Evolutionary conservation across 2,888 invertebrate genomes (phyloP), one percentile per base, ranked within the genome.

Genomic region (Synanthedon tipuliformis): DNA sequence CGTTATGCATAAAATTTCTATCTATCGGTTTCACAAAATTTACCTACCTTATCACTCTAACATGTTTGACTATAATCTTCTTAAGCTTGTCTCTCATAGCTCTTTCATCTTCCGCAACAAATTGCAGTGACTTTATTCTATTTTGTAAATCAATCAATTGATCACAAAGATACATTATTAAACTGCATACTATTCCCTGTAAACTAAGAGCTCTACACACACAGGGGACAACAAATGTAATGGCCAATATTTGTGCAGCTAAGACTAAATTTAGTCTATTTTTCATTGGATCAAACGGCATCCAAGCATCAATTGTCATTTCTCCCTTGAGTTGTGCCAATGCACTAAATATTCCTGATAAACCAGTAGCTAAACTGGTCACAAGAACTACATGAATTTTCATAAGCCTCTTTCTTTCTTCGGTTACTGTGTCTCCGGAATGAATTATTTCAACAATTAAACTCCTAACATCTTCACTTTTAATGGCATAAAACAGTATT

Each of bases 121-220:
- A 75, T 7, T 67, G 57, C 52, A 84, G 62, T 15, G 50, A 52
- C 45, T 60, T 69, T 15, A 84, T 60, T 23, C 65, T 63, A 1
- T 55, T 45, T 54, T 83, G 81, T 45, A 85, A 54, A 15, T 73
- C 68, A 3, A 67, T 56, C n/a, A 84, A 54, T 55, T 85, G 84
- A 50, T 84, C 82, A 52, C 81, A 78, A 41, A 85, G 53, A 55
- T 84, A 85, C 68, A 84, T 74, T 1, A 78, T 61, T 23, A 83
- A 58, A 45, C 81, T 77, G 56, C 81, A 81, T 0, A 84, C 68
- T 1, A 83, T 64, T 0, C 81, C 81, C 61, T 84, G 79, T 62
- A 84, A 75, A 1, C 75, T 76, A 41, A 76, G 71, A 0, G 71
- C 77, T 61, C 84, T 65, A 18, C 68, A 71, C 1, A 69, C 53